Base-by-base conservation (phyloP, 2,113 vertebrate species). In the Cynocephalus volans region DNA sequence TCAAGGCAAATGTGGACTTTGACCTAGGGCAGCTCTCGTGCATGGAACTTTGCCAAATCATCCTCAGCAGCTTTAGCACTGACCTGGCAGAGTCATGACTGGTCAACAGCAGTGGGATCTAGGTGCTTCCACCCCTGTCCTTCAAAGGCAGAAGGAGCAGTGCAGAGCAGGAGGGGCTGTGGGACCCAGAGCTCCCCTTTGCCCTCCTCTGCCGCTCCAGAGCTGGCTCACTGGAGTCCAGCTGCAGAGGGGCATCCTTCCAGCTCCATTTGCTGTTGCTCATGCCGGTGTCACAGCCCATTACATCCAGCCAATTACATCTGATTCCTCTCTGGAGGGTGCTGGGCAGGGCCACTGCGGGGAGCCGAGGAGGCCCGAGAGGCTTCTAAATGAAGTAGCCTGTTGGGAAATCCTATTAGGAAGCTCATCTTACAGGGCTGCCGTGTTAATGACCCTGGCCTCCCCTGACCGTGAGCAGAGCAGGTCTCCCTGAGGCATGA, bases 271-370 rank as follows among this genome's bases (percentile, higher is more conserved):
- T 81, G 54, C 87, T 90, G 52, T 26, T 95, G 93, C 41, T 97
- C 86, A 80, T 28, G 64, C 84, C 1, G 15, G 76, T 56, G 90
- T 93, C 86, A 98, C 89, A 96, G 93, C 52, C 97, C 65, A 96
- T 97, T 96, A 97, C 72, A 81, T 65, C 8, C 72, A 92, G 95
- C 23, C 96, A 97, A 85, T 96, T 90, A 85, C 79, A 92, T 64
- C 36, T 11, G 93, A 73, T 45, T 91, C 85, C 67, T 90, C 96
- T 96, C 95, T 54, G 50, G 88, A 86, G 80, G 79, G 52, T 1
- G 0, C 65, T 62, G 83, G 96, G 75, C 87, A 79, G 69, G 88
- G 93, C 64, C 95, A 81, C 86, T 0, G 1, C 9, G 77, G 85
- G 8, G 26, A 93, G 90, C 89, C 81, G 15, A 90, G 85, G 69